Conservation (phyloP, 2,113 vertebrate genomes). For the Antechinus stuartii region DNA sequence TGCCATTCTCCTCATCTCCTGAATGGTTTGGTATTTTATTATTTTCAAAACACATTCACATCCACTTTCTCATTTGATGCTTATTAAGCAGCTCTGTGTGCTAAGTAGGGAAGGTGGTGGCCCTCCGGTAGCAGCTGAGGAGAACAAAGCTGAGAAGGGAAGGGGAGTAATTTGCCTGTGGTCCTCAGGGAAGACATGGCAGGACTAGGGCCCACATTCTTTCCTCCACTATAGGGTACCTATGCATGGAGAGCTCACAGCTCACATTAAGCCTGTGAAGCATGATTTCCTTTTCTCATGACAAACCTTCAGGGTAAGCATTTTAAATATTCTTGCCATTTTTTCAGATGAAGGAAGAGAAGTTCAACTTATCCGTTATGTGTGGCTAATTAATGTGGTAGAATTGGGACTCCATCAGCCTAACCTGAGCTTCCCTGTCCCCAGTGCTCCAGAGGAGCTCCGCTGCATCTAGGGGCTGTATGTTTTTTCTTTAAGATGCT, state of each 20-base stretch:
- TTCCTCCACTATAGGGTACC: background rate
- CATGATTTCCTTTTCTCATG: background rate
- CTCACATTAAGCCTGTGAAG: background rate
- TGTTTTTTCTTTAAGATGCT: slow-evolving; percentile 71
- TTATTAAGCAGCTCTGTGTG: background rate
- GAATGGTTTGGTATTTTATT: background rate
- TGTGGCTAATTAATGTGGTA: background rate
- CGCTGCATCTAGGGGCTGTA: background rate
- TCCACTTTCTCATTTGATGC: background rate
- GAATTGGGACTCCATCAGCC: too few relatives aligned
- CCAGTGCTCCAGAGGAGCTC: rapidly evolving
- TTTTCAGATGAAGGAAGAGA: too few relatives aligned
- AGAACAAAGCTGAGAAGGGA: background rate
- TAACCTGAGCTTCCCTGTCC: rapidly evolving
- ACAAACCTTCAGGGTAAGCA: background rate
- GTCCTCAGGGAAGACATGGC: background rate
- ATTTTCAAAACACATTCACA: background rate
- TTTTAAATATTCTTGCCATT: background rate
- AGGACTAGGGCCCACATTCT: background rate
- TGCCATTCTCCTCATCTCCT: background rate
- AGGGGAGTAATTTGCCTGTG: background rate
- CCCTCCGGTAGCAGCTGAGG: background rate
- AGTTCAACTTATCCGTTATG: background rate
- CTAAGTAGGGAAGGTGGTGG: background rate
- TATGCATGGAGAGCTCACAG: background rate